Evolutionary conservation across 2,113 vertebrate species (phyloP).

Genomic region (Siphamia tubifer): DNA sequence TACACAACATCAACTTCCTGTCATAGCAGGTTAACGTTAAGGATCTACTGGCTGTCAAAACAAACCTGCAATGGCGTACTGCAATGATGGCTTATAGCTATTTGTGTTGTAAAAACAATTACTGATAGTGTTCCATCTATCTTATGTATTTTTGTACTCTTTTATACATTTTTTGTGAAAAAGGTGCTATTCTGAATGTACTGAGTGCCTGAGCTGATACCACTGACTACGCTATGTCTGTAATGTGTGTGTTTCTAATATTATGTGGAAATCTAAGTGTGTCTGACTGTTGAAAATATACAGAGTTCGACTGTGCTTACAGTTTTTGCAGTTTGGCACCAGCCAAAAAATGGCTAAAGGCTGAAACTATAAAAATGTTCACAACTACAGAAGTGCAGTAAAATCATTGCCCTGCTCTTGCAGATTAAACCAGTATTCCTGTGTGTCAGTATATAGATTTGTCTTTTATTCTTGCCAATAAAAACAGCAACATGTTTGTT

Average conservation of each 20-base stretch:
- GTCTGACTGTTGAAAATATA: neutral
- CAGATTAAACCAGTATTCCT: constrained; percentile 1
- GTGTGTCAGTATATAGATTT: constrained; percentile 42
- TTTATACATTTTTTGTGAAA: constrained; percentile 44
- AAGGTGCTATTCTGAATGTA: constrained; percentile 69
- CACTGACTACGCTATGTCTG: neutral
- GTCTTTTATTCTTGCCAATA: constrained; percentile 48
- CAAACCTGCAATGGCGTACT: constrained; percentile 23
- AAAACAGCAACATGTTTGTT: constrained; percentile 41
- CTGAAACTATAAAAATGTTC: neutral
- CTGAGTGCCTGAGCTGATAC: constrained; percentile 16
- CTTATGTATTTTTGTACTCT: constrained; percentile 57
- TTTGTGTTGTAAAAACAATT: constrained; percentile 2
- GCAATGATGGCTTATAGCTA: constrained; percentile 13
- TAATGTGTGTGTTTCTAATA: neutral
- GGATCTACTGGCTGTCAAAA: neutral
- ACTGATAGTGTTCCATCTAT: constrained; percentile 18
- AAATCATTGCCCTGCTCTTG: neutral
- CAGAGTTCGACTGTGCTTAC: constrained; percentile 4
- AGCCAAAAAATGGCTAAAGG: neutral
- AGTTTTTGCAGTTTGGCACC: neutral
- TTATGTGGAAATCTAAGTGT: neutral
- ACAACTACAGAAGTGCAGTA: neutral
- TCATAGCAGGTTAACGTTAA: constrained; percentile 11
- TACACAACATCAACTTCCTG: constrained; percentile 22